phyloP scores from a whole-genome alignment of 2,888 invertebrate genomes.

The Drosophila paracracens region DNA sequence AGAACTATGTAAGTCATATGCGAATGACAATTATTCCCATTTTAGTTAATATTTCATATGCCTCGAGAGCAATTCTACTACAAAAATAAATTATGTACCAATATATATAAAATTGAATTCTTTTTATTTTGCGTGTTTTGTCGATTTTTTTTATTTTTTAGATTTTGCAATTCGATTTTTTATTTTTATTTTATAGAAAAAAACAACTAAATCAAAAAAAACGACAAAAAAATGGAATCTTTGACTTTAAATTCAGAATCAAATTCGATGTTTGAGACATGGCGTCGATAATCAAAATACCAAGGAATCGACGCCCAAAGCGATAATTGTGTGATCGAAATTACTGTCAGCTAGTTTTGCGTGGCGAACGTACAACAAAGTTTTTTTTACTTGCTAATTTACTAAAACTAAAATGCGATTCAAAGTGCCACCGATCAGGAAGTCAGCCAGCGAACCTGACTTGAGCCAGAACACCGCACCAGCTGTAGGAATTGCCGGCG shows the following conservation, averaged over 20 bases:
- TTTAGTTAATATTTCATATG: slow-evolving; percentile 54
- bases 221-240: not conserved
- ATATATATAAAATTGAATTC: slow-evolving; percentile 23
- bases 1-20: slow-evolving; percentile 29
- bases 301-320: not conserved
- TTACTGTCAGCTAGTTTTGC: not conserved
- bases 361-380: slow-evolving; percentile 17
- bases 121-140: slow-evolving; percentile 15
- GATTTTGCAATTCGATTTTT: not conserved
- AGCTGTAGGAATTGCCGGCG: too few relatives aligned
- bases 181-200: not conserved
- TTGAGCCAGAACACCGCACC: too few relatives aligned
- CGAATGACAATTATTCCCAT: slow-evolving; percentile 52
- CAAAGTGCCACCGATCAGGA: slow-evolving; percentile 61
- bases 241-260: not conserved
- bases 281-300: not conserved
- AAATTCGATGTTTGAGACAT: not conserved
- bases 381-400: not conserved
- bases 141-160: slow-evolving; percentile 1
- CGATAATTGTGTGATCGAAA: slow-evolving; percentile 7
- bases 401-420: slow-evolving; percentile 42
- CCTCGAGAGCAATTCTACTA: slow-evolving; percentile 40
- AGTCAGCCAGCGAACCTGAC: too few relatives aligned
- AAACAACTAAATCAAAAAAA: not conserved
- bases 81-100: slow-evolving; percentile 50